phyloP scores from a whole-genome alignment of 2,113 vertebrate species.

The Anhinga rufa region DNA sequence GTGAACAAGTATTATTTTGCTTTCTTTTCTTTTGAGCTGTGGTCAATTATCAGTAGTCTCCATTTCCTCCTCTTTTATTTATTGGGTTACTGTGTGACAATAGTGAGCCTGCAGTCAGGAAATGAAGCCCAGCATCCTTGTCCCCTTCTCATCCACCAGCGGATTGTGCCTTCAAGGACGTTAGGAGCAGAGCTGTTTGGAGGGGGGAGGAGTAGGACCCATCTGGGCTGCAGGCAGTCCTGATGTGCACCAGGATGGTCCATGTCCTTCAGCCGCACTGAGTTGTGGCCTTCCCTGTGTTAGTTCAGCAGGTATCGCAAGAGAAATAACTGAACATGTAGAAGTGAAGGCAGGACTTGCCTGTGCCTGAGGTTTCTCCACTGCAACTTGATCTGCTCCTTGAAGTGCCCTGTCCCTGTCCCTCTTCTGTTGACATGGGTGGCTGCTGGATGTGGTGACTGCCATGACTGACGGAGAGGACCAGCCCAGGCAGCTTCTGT shows the following conservation, averaged over 20 bases:
- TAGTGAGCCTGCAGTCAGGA: neutral
- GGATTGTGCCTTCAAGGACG: neutral
- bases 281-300: neutral
- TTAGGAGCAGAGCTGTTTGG: neutral
- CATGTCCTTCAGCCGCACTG: neutral
- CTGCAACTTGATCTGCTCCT: fast-evolving
- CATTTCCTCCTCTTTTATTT: neutral
- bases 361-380: neutral
- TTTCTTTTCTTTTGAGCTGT: neutral
- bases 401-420: neutral
- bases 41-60: neutral
- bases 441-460: neutral
- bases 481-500: neutral
- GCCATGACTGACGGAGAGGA: neutral
- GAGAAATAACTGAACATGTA: neutral
- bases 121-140: neutral
- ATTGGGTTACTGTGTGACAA: neutral
- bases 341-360: neutral
- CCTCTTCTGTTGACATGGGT: neutral
- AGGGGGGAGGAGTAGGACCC: neutral
- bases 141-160: neutral
- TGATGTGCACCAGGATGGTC: neutral
- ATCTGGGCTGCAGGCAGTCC: neutral
- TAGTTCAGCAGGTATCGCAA: neutral
- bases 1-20: neutral